phyloP scores from a whole-genome alignment of 1,140 invertebrate species.

The Halesus radiatus region DNA sequence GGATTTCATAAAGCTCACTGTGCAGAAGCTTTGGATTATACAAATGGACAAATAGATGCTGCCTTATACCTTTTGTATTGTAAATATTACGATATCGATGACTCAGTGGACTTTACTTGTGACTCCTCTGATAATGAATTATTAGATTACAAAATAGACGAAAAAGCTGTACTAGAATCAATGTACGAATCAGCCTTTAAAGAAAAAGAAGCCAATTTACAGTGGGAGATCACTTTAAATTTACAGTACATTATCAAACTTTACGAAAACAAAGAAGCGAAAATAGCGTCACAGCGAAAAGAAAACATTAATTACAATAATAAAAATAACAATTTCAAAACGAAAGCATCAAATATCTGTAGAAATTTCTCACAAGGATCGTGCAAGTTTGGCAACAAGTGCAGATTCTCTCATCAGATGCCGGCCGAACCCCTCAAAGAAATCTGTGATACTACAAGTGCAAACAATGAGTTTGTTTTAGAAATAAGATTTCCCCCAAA shows the following conservation, averaged over 20 bases:
- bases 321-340: slow-evolving; percentile 63
- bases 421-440: slow-evolving; percentile 60
- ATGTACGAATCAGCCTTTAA: slow-evolving; percentile 79
- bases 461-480: slow-evolving; percentile 69
- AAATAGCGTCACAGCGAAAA: slow-evolving; percentile 61
- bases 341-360: slow-evolving; percentile 75
- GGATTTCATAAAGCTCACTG: slow-evolving; percentile 82
- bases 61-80: slow-evolving; percentile 77
- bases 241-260: slow-evolving; percentile 77
- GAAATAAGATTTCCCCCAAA: slow-evolving; percentile 81
- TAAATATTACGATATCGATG: slow-evolving; percentile 76
- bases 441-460: slow-evolving; percentile 61
- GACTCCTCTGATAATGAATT: slow-evolving; percentile 70
- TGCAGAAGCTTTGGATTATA: slow-evolving; percentile 77
- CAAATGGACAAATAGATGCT: slow-evolving; percentile 75
- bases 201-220: slow-evolving; percentile 75
- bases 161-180: slow-evolving; percentile 80
- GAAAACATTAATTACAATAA: slow-evolving; percentile 64
- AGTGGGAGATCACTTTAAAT: slow-evolving; percentile 78
- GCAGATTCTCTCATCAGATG: slow-evolving; percentile 79
- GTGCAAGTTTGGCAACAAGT: slow-evolving; percentile 80
- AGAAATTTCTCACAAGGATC: slow-evolving; percentile 76
- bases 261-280: slow-evolving; percentile 71
- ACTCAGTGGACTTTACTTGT: slow-evolving; percentile 62
- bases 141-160: slow-evolving; percentile 75